Conservation (phyloP, 2,888 invertebrate species). For the Matsumyia berberina region DNA sequence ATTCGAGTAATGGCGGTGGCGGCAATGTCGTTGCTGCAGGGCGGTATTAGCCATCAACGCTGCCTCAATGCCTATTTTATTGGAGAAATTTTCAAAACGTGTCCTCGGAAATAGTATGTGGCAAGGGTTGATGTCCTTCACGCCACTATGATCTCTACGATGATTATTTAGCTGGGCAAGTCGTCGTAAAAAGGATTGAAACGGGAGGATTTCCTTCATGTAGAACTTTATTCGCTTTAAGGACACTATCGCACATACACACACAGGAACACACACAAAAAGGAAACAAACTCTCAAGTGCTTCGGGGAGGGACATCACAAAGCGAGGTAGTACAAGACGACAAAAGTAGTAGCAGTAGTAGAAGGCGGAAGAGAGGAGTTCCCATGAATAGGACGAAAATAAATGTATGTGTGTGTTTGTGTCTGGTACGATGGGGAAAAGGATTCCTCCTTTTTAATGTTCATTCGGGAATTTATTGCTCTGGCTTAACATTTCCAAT, state of each 20-base stretch:
- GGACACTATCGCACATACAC: slow-evolving; percentile 25
- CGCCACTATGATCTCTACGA: slow-evolving; percentile 27
- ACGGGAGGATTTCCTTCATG: slow-evolving; percentile 15
- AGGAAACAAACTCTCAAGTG: slow-evolving; percentile 56
- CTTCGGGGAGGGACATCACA: slow-evolving; percentile 1
- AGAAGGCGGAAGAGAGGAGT: background rate
- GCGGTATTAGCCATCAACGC: slow-evolving; percentile 59
- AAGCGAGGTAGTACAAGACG: background rate
- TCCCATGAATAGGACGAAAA: slow-evolving; percentile 15
- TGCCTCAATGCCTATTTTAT: slow-evolving; percentile 52
- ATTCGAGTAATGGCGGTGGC: slow-evolving; percentile 37
- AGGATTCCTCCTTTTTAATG: slow-evolving; percentile 76
- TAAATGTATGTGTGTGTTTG: slow-evolving; percentile 11
- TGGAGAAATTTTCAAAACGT: slow-evolving; percentile 40
- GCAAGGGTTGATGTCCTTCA: slow-evolving; percentile 51
- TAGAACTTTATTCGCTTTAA: slow-evolving; percentile 33
- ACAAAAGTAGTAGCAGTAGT: background rate
- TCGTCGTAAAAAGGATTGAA: slow-evolving; percentile 14
- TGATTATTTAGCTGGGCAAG: slow-evolving; percentile 38
- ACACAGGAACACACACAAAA: slow-evolving; percentile 19
- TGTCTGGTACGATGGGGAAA: slow-evolving; percentile 48
- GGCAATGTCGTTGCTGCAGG: slow-evolving; percentile 27
- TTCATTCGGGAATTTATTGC: slow-evolving; percentile 72
- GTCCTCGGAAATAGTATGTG: background rate
- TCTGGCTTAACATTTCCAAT: slow-evolving; percentile 75